These are phyloP conservation scores for Yponomeuta evonymella DNA, from an alignment of 2,888 invertebrate genomes.

Conservation along the genomic window DNA sequence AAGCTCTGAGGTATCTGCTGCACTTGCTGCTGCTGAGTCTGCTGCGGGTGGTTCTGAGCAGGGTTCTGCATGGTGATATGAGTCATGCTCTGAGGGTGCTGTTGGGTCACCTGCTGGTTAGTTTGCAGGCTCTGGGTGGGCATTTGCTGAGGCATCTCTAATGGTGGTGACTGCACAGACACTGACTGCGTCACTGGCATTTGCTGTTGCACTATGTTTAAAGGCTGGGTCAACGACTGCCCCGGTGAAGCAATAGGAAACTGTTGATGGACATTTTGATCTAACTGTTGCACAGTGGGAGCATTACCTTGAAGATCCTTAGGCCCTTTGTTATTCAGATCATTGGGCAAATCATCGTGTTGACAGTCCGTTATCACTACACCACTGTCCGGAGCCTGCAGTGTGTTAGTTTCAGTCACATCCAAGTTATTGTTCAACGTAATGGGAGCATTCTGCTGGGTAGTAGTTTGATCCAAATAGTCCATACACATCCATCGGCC, in stretches of 20 bases:
- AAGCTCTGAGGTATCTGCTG: slow-evolving; percentile 73
- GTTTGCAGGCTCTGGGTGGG: slow-evolving; percentile 53
- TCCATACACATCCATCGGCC: slow-evolving; percentile 97
- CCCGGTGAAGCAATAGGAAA: slow-evolving; percentile 73
- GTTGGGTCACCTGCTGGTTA: slow-evolving; percentile 63
- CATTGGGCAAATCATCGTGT: slow-evolving; percentile 69
- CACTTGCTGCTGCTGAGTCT: slow-evolving; percentile 64
- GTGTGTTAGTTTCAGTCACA: slow-evolving; percentile 51
- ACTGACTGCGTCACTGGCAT: slow-evolving; percentile 65
- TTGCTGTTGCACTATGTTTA: slow-evolving; percentile 63
- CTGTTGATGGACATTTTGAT: slow-evolving; percentile 68
- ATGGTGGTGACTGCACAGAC: slow-evolving; percentile 68
- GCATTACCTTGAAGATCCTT: slow-evolving; percentile 68
- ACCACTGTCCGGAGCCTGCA: slow-evolving; percentile 71
- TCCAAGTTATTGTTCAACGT: slow-evolving; percentile 69
- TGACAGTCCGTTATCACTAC: slow-evolving; percentile 71
- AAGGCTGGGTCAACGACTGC: slow-evolving; percentile 68
- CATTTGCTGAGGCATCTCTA: slow-evolving; percentile 73
- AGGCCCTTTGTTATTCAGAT: slow-evolving; percentile 66
- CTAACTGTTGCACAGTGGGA: slow-evolving; percentile 63
- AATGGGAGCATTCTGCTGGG: slow-evolving; percentile 68
- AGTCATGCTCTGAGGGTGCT: slow-evolving; percentile 72
- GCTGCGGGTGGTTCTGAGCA: slow-evolving; percentile 53
- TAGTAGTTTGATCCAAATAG: slow-evolving; percentile 88
- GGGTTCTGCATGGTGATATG: slow-evolving; percentile 69